Conservation (phyloP, 2,113 vertebrate genomes). For the Coreoperca whiteheadi region DNA sequence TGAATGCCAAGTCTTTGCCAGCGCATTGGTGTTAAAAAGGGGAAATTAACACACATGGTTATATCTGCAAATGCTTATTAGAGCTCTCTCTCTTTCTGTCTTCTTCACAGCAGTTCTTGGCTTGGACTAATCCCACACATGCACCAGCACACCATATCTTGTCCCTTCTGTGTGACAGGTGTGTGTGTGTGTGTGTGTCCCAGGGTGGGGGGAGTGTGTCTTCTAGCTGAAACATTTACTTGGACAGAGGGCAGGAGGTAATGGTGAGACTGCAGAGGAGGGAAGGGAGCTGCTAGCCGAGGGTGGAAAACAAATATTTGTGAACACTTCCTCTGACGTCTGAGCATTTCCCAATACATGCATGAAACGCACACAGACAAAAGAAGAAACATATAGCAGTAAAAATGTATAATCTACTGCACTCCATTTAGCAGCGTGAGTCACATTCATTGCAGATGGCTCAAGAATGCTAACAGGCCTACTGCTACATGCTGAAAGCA, state of each 20-base stretch:
- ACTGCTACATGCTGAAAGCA: slow-evolving; percentile 43
- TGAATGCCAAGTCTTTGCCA: neutral
- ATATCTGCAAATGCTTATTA: slow-evolving; percentile 12
- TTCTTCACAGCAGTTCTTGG: neutral
- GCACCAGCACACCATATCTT: slow-evolving; percentile 41
- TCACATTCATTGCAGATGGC: slow-evolving; percentile 44
- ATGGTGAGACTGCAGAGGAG: slow-evolving; percentile 57
- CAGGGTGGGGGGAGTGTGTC: slow-evolving; percentile 42
- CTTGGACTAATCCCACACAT: slow-evolving; percentile 27
- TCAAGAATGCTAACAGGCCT: slow-evolving; percentile 53
- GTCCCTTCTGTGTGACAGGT: slow-evolving; percentile 70
- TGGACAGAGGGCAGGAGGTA: slow-evolving; percentile 60
- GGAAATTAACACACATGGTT: neutral
- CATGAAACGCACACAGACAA: slow-evolving; percentile 20
- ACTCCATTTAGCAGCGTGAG: slow-evolving; percentile 29
- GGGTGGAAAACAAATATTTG: slow-evolving; percentile 79
- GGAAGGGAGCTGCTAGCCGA: slow-evolving; percentile 37
- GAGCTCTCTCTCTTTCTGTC: neutral
- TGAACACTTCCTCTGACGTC: slow-evolving; percentile 61
- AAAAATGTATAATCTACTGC: slow-evolving; percentile 4
- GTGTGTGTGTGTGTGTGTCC: slow-evolving; percentile 57
- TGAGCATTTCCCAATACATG: slow-evolving; percentile 47
- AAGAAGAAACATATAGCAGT: neutral
- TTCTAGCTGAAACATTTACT: slow-evolving; percentile 59
- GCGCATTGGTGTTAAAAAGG: neutral